phyloP scores from a whole-genome alignment of 2,888 invertebrate genomes.

The Epicampocera succincta region DNA sequence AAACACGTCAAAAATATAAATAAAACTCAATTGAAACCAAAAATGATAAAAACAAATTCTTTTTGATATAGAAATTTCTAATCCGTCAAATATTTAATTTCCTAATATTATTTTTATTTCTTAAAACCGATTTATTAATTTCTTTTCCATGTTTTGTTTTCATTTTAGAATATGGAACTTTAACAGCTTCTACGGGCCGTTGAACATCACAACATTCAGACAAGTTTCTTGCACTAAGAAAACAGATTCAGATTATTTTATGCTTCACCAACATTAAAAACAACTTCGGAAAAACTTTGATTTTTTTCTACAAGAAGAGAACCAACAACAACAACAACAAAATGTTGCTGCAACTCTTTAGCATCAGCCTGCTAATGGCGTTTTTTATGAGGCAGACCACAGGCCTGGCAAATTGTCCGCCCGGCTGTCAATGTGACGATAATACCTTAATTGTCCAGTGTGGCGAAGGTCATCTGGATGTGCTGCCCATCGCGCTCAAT shows the following conservation, averaged over 20 bases:
- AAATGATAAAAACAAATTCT: too few species aligned
- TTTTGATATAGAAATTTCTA: too few species aligned
- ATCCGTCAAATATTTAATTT: too few species aligned
- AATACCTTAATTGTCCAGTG: slow-evolving; percentile 93
- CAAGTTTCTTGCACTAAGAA: slow-evolving; percentile 33
- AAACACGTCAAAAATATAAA: too few species aligned
- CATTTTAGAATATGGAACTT: slow-evolving; percentile 68
- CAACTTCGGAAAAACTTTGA: background rate
- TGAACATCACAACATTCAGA: slow-evolving; percentile 4
- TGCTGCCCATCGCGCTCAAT: slow-evolving; percentile 94
- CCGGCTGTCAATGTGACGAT: slow-evolving; percentile 93
- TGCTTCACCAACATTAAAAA: background rate
- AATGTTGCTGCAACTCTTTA: slow-evolving; percentile 45
- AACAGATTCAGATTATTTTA: background rate
- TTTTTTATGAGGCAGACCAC: slow-evolving; percentile 24
- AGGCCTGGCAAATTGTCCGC: slow-evolving; percentile 89
- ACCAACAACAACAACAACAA: slow-evolving; percentile 5
- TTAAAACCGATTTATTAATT: slow-evolving; percentile 2
- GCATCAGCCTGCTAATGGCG: slow-evolving; percentile 23
- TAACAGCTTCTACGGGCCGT: slow-evolving; percentile 45
- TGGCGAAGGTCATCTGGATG: slow-evolving; percentile 92
- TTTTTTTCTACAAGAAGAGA: too few species aligned
- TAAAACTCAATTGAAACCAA: too few species aligned
- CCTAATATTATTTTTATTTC: too few species aligned
- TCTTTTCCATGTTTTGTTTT: slow-evolving; percentile 3